A percentile compares a stretch with the other conserved stretches of the same genome.
Evolutionary conservation across 2,888 invertebrate genomes (phyloP).

Genomic region (Apodemia hepburni): DNA sequence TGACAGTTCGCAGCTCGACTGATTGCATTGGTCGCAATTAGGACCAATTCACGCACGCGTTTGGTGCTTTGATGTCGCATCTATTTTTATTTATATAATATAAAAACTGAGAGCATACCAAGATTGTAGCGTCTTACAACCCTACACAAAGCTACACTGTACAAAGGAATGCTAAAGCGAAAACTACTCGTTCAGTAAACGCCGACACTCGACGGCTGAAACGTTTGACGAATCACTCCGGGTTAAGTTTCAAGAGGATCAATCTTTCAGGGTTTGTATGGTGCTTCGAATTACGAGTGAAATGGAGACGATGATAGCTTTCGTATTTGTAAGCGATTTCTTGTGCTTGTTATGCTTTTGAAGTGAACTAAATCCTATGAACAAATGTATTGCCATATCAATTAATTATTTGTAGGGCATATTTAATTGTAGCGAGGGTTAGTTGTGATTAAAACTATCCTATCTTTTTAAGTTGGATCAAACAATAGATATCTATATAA

Average conservation of each 20-base stretch:
- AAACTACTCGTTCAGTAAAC: conserved; percentile 2
- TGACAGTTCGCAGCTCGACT: too few relatives aligned
- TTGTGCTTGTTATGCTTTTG: not conserved
- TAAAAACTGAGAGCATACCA: not conserved
- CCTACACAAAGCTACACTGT: not conserved
- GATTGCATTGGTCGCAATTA: too few relatives aligned
- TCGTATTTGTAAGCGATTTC: not conserved
- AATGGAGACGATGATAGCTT: not conserved
- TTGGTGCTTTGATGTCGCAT: too few relatives aligned
- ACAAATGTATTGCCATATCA: too few relatives aligned
- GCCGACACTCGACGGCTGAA: not conserved
- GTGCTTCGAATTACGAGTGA: not conserved
- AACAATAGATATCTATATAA: too few relatives aligned
- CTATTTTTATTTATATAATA: too few relatives aligned
- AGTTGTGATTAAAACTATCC: too few relatives aligned
- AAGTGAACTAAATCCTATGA: not conserved
- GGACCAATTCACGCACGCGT: too few relatives aligned
- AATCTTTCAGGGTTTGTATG: not conserved
- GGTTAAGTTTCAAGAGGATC: conserved; percentile 8
- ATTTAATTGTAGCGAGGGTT: too few relatives aligned
- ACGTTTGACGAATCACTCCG: conserved; percentile 2
- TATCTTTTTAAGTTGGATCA: too few relatives aligned
- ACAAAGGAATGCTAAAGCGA: not conserved
- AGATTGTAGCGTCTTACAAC: not conserved
- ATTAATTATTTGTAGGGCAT: too few relatives aligned